Conservation (phyloP, 2,888 invertebrate species). For the Ctenicera cuprea region DNA sequence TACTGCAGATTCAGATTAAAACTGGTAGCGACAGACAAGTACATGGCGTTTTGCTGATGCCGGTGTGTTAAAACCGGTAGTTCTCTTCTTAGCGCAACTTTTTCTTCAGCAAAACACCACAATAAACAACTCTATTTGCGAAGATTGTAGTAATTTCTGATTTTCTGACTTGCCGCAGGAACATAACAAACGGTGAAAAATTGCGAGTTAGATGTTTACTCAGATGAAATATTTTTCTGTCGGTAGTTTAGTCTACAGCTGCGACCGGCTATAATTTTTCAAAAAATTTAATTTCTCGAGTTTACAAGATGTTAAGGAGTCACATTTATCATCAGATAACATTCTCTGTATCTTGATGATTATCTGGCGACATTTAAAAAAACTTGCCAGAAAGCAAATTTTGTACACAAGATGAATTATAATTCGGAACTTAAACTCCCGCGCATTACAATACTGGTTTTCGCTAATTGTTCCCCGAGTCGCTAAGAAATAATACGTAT, state of each 20-base stretch:
- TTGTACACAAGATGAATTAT: not conserved
- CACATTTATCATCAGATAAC: not conserved
- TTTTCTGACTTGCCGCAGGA: not conserved
- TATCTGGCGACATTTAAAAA: constrained; percentile 1
- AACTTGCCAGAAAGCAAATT: not conserved
- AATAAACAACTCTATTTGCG: constrained; percentile 3
- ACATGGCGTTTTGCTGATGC: constrained; percentile 16
- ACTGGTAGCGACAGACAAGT: constrained; percentile 20
- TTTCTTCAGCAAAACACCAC: not conserved
- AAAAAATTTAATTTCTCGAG: not conserved
- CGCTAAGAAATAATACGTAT: constrained; percentile 1
- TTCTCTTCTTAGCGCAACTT: constrained; percentile 1
- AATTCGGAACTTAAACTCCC: not conserved
- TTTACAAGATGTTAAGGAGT: not conserved
- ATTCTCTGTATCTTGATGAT: not conserved
- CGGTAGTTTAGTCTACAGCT: not conserved
- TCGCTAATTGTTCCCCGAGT: not conserved
- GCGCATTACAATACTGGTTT: not conserved
- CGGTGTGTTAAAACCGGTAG: constrained; percentile 21
- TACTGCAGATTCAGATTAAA: constrained; percentile 14
- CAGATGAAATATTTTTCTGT: no score
- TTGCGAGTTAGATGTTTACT: no score
- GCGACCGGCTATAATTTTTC: not conserved
- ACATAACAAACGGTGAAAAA: not conserved
- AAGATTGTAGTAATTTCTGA: not conserved